Conservation (phyloP, 1,140 invertebrate species). For the Dolichoris vasculosae region DNA sequence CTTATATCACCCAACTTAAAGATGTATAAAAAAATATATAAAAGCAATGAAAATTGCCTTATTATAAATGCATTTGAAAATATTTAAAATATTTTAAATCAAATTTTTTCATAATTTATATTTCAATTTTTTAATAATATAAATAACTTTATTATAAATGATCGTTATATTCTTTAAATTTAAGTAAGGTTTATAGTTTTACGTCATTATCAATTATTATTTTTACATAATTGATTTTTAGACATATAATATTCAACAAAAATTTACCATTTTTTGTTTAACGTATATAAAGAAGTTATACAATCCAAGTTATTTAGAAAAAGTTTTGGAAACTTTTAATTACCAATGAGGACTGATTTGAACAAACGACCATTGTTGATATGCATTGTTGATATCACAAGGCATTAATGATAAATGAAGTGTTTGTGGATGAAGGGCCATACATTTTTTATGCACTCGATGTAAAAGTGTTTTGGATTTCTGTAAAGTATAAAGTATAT, state of each 20-base stretch:
- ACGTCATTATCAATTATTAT: background rate
- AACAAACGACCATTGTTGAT: conserved; percentile 91
- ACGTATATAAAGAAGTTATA: background rate
- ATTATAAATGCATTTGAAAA: background rate
- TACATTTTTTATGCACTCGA: conserved; percentile 86
- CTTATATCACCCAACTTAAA: background rate
- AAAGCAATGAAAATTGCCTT: background rate
- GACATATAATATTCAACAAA: too few relatives aligned
- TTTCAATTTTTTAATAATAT: too few relatives aligned
- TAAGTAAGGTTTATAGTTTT: background rate
- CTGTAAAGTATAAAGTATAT: conserved; percentile 64
- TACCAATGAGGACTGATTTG: conserved; percentile 84
- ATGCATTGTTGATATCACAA: conserved; percentile 89
- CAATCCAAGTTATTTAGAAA: background rate
- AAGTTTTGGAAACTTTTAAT: conserved; percentile 51
- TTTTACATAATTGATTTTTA: too few relatives aligned
- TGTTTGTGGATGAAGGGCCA: conserved; percentile 89
- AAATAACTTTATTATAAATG: background rate
- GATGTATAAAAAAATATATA: background rate
- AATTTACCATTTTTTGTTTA: background rate
- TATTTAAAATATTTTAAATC: too few relatives aligned
- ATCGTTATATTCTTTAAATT: background rate
- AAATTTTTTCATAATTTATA: too few relatives aligned
- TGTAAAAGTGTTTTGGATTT: conserved; percentile 86
- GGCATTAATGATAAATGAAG: conserved; percentile 84